Evolutionary conservation across 2,113 vertebrate genomes (phyloP), one percentile per base, ranked within the genome.

Genomic region (Brienomyrus brachyistius): DNA sequence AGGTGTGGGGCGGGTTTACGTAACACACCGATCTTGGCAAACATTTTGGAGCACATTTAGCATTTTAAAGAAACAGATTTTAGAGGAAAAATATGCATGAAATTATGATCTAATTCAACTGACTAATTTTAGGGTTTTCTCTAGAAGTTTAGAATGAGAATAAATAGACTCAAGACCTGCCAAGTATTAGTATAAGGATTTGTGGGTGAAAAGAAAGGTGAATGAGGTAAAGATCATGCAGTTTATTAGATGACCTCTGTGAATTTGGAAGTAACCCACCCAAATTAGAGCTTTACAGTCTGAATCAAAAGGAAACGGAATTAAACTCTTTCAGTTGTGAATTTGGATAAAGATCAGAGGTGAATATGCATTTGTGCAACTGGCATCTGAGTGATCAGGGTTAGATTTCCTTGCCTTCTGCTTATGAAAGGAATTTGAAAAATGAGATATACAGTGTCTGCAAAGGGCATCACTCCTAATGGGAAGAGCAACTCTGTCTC

Each of bases 291-390:
- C 48, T 86, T 86, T 15, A 23, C 50, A 51, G 23, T 86, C 9
- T 51, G 45, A 51, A 31, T 86, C 47, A 51, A 80, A 43, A 80
- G 74, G 35, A 80, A 80, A 80, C 35, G 10, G 74, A 80, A 86
- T 86, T 85, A 85, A 85, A 51, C 48, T 48, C 43, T 85, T 86
- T 86, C 47, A 50, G 45, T 51, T n/a, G 83, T 86, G 83, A 51
- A 86, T 48, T 48, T n/a, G 83, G 83, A 86, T 86, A 86, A 86
- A 86, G 83, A 86, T 86, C 48, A 86, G 45, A 86, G 83, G 45
- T 48, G 48, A 48, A 50, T 43, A 5, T 80, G 74, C 15, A 80
- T 80, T 86, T 48, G n/a, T 27, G 23, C 11, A 31, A 86, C 83
- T 50, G 83, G 45, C 45, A 50, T 47, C 45, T 8, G 23, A 86